Percentiles rank a stretch among this genome's conserved stretches.
phyloP scores from a whole-genome alignment of 2,888 invertebrate species.

The Notodonta dromedarius region DNA sequence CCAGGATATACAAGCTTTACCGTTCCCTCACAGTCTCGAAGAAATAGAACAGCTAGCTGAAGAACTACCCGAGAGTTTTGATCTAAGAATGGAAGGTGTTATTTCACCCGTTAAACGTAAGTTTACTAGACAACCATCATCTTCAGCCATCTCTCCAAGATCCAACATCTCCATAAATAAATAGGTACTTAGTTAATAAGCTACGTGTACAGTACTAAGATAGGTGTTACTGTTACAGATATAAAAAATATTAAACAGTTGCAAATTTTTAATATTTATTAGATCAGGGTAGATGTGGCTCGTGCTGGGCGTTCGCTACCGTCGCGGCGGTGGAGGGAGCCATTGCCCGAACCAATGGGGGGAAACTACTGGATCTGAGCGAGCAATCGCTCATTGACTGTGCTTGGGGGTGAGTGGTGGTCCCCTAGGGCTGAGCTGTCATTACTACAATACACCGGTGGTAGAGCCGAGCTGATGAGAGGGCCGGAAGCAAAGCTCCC shows the following conservation, averaged over 20 bases:
- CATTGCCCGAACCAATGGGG: slow-evolving; percentile 48
- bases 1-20: slow-evolving; percentile 17
- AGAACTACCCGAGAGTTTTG: slow-evolving; percentile 49
- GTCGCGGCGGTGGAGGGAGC: slow-evolving; percentile 56
- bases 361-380: slow-evolving; percentile 51
- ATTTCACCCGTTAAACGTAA: slow-evolving; percentile 53
- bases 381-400: slow-evolving; percentile 64
- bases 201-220: no score
- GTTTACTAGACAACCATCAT: slow-evolving; percentile 14
- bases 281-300: slow-evolving; percentile 59
- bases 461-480: no score
- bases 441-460: no score
- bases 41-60: slow-evolving; percentile 37
- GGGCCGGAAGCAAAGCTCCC: no score
- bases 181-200: no score
- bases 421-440: no score
- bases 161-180: no score
- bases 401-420: slow-evolving; percentile 54
- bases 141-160: no score
- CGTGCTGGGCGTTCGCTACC: slow-evolving; percentile 60
- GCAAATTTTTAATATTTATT: background rate
- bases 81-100: slow-evolving; percentile 53
- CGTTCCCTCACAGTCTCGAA: slow-evolving; percentile 45
- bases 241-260: no score
- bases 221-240: no score